A percentile compares a stretch with the other conserved stretches of the same genome.
phyloP scores from a whole-genome alignment of 1,140 invertebrate genomes.

The Bilobella aurantiaca region DNA sequence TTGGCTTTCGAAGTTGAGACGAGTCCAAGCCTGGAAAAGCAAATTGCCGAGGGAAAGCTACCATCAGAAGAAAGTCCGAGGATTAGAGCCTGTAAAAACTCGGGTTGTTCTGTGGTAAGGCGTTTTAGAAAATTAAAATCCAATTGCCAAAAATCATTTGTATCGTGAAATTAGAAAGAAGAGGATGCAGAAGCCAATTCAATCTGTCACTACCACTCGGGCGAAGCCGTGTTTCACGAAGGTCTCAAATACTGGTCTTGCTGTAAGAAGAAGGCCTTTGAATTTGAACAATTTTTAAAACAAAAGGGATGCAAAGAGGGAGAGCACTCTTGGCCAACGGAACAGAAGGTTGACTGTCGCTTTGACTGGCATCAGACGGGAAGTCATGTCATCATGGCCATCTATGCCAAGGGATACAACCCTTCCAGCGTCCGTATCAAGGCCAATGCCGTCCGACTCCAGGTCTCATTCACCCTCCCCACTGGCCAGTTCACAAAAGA shows the following conservation, averaged over 20 bases:
- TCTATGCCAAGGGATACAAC: slow-evolving; percentile 84
- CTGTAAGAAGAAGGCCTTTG: slow-evolving; percentile 81
- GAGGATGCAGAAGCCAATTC: slow-evolving; percentile 37
- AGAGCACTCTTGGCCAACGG: background rate
- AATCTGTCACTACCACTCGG: slow-evolving; percentile 73
- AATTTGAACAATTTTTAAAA: slow-evolving; percentile 40
- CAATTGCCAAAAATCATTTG: slow-evolving; percentile 28
- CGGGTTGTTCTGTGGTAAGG: background rate
- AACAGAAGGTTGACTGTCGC: slow-evolving; percentile 55
- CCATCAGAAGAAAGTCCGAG: background rate
- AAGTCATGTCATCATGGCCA: slow-evolving; percentile 64
- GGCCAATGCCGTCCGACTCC: slow-evolving; percentile 71
- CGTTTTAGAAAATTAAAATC: slow-evolving; percentile 19
- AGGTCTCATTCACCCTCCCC: slow-evolving; percentile 65
- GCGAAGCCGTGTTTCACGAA: slow-evolving; percentile 88
- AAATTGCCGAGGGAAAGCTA: background rate
- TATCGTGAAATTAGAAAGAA: background rate
- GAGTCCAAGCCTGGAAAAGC: background rate
- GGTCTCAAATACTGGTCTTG: slow-evolving; percentile 97
- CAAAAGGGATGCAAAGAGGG: slow-evolving; percentile 4
- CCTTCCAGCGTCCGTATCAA: slow-evolving; percentile 62
- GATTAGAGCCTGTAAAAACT: background rate
- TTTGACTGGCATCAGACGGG: slow-evolving; percentile 90
- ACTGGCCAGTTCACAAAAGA: slow-evolving; percentile 39
- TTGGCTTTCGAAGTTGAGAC: background rate